A percentile compares a stretch with the other conserved stretches of the same genome.
phyloP scores from a whole-genome alignment of 2,113 vertebrate species.

The Bufo gargarizans region DNA sequence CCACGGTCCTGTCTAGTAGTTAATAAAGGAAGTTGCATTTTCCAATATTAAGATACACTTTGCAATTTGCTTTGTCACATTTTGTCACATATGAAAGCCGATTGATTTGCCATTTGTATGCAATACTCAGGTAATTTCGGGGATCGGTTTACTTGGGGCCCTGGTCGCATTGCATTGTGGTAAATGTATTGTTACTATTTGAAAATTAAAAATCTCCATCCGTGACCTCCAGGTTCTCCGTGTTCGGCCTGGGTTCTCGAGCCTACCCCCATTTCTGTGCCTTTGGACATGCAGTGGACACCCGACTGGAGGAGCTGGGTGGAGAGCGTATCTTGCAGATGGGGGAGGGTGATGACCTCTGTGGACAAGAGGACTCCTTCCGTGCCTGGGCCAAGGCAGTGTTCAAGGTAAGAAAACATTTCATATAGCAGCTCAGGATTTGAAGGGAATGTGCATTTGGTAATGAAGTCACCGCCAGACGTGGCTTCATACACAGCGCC shows the following conservation, averaged over 20 bases:
- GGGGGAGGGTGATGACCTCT: constrained; percentile 77
- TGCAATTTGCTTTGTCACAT: too few species aligned
- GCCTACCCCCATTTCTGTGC: constrained; percentile 80
- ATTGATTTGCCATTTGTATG: neutral
- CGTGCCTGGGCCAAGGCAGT: constrained; percentile 72
- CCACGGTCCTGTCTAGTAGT: too few species aligned
- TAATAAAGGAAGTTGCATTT: too few species aligned
- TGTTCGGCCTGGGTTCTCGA: constrained; percentile 77
- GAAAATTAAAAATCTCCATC: too few species aligned
- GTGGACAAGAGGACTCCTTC: constrained; percentile 77
- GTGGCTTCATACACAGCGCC: too few species aligned
- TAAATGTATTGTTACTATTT: too few species aligned
- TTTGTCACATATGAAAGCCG: too few species aligned
- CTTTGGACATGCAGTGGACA: constrained; percentile 78
- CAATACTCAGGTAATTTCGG: too few species aligned
- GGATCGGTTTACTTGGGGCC: too few species aligned
- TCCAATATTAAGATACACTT: neutral
- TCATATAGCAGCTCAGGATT: neutral
- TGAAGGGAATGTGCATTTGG: too few species aligned
- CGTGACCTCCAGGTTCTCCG: constrained; percentile 70
- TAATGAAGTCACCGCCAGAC: too few species aligned
- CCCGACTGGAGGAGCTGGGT: constrained; percentile 75
- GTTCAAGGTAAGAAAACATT: constrained; percentile 70
- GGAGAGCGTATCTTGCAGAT: constrained; percentile 76
- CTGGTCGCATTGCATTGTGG: too few species aligned